Conservation (phyloP, 2,888 invertebrate species). For the Euzetes globulus region DNA sequence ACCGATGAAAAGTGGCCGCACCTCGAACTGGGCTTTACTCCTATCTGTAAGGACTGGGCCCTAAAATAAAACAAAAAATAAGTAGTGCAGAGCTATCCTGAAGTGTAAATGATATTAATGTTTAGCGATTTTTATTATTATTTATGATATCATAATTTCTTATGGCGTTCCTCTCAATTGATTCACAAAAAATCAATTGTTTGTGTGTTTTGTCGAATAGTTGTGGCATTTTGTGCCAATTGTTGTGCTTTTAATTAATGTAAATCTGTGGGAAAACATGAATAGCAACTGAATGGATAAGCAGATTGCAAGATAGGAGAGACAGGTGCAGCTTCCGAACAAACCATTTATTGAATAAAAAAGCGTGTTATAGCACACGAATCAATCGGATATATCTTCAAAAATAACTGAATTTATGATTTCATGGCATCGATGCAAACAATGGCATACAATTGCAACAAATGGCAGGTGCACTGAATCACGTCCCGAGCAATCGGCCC, state of each 20-base stretch:
- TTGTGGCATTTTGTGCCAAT: neutral
- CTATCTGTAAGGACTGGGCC: neutral
- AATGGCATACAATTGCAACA: neutral
- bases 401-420: slow-evolving; percentile 20
- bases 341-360: slow-evolving; percentile 4
- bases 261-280: neutral
- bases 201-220: neutral
- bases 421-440: slow-evolving; percentile 2
- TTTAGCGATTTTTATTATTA: neutral
- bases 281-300: neutral
- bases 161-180: neutral
- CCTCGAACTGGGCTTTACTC: neutral
- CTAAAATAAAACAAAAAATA: neutral
- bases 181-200: neutral
- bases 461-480: slow-evolving; percentile 28
- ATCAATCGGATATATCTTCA: slow-evolving; percentile 1
- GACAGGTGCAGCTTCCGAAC: slow-evolving; percentile 25
- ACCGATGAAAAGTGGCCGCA: slow-evolving; percentile 20
- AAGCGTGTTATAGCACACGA: slow-evolving; percentile 20
- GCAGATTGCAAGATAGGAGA: neutral
- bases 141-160: no score
- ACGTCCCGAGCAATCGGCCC: neutral
- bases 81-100: neutral
- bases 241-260: neutral
- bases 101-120: neutral